Evolutionary conservation across 1,140 invertebrate genomes (phyloP), one percentile per base, ranked within the genome.

Genomic region (Sinonovacula constricta): DNA sequence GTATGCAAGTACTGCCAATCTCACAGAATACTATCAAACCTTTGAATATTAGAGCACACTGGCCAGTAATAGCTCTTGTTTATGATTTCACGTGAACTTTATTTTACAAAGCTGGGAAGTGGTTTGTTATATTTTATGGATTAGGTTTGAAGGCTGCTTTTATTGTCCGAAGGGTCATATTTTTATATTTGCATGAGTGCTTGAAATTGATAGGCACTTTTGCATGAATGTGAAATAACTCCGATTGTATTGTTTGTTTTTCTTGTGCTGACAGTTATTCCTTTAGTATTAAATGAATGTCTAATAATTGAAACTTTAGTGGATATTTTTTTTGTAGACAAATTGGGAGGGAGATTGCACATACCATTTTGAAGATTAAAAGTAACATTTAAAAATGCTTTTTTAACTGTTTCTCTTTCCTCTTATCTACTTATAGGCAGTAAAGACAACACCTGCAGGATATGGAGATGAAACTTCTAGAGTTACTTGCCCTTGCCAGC

Each of bases 401-500:
- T n/a, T n/a, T n/a, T n/a, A n/a, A n/a, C n/a, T n/a, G n/a, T n/a
- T n/a, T n/a, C n/a, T n/a, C n/a, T n/a, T n/a, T n/a, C n/a, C n/a
- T n/a, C 59, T 34, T 36, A 53, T 78, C 57, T 39, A 63, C 79
- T 83, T 83, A 26, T 80, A 91, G 90, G 89, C 14, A 90, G 89
- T 69, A 91, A 91, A 88, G 90, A 91, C 74, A 91, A 91, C 81
- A 91, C 90, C 1, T 91, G 90, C 83, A 67, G 90, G 28, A 89
- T 91, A 51, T 91, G 90, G 90, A 89, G 88, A 86, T 91, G 83
- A 90, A 67, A 63, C 2, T 33, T 51, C 22, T 45, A 24, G 26
- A 36, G 60, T 65, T 57, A 39, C 33, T 45, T 33, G n/a, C 39
- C 53, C 12, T 33, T 65, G 14, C 30, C 34, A 36, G 34, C 30